Conservation (phyloP, 1,140 invertebrate species). For the Drosophila watanabei region DNA sequence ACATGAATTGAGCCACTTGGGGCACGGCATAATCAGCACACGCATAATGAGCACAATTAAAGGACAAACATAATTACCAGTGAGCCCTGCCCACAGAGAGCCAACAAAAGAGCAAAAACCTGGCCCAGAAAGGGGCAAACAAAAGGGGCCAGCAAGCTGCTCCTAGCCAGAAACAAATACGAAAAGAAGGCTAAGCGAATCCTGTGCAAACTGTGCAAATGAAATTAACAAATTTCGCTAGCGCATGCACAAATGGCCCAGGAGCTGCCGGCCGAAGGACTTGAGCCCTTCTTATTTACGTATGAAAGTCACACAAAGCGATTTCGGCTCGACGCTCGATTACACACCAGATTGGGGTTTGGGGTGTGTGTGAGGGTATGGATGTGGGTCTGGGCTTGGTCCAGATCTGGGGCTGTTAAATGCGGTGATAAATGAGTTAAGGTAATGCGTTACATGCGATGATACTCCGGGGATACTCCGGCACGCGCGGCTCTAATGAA, state of each 20-base stretch:
- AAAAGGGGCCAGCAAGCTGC: neutral
- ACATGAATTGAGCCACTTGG: slow-evolving; percentile 82
- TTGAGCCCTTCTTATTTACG: slow-evolving; percentile 66
- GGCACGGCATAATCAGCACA: slow-evolving; percentile 72
- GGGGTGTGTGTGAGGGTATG: neutral
- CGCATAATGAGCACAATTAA: slow-evolving; percentile 82
- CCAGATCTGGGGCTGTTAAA: slow-evolving; percentile 55
- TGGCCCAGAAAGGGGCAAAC: slow-evolving; percentile 30
- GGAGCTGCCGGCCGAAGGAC: slow-evolving; percentile 12
- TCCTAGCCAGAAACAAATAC: slow-evolving; percentile 37
- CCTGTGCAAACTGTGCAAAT: slow-evolving; percentile 77
- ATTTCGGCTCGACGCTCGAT: slow-evolving; percentile 70
- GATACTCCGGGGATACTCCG: slow-evolving; percentile 58
- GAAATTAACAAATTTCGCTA: slow-evolving; percentile 79
- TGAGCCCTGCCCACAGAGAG: slow-evolving; percentile 46
- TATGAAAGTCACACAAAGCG: slow-evolving; percentile 81
- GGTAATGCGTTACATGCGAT: slow-evolving; percentile 73
- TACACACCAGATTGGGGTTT: slow-evolving; percentile 58
- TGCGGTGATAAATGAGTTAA: slow-evolving; percentile 81
- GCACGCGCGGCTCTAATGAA: slow-evolving; percentile 77
- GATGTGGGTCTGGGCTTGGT: neutral
- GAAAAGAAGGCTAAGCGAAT: slow-evolving; percentile 28
- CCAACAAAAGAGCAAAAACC: slow-evolving; percentile 51
- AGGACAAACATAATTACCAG: slow-evolving; percentile 82
- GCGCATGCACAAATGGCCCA: slow-evolving; percentile 60